Evolutionary conservation across 2,888 invertebrate species (phyloP), one percentile per base, ranked within the genome.

Genomic region (Hipparchia semele): DNA sequence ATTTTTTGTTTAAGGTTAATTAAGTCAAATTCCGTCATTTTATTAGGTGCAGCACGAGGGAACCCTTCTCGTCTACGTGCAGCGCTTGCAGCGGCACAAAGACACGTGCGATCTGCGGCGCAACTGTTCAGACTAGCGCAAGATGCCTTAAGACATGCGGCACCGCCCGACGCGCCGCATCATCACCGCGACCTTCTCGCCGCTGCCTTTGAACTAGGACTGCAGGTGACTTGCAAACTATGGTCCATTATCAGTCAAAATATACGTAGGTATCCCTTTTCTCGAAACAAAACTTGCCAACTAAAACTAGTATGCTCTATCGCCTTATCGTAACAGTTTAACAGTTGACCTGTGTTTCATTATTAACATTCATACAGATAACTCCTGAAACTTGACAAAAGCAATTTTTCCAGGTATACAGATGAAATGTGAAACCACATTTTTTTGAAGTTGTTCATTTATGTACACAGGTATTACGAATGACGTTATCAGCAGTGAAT

Each of bases 71-170:
- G 97, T 1, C 89, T 98, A 70, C 94, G 96, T 5, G 96, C 96
- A 0, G 97, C 98, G 10, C 90, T 97, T 67, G 97, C 97, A 81
- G 96, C 97, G 39, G 96, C 97, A 9, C 96, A 97, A 87, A 92
- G 96, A 49, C 97, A 97, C 94, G 97, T 98, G 80, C 97, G 97
- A 81, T 97, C 97, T 79, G 97, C 97, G 6, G 96, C 97, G 68
- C 97, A 97, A 90, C 94, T 98, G 84, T 98, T 97, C 93, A 96
- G 97, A 77, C 92, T 98, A 73, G 97, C 98, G 73, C 97, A 97
- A 87, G 97, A 98, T 91, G 97, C 97, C 75, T 96, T 97, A 88
- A 95, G 97, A 12, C 97, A 97, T 87, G 97, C 97, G 59, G 96
- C 97, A 58, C 97, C 97, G 77, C 92, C 92, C 58, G 95, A 96